Evolutionary conservation across 2,888 invertebrate genomes (phyloP).

Genomic region (Blastobasis lacticolella): DNA sequence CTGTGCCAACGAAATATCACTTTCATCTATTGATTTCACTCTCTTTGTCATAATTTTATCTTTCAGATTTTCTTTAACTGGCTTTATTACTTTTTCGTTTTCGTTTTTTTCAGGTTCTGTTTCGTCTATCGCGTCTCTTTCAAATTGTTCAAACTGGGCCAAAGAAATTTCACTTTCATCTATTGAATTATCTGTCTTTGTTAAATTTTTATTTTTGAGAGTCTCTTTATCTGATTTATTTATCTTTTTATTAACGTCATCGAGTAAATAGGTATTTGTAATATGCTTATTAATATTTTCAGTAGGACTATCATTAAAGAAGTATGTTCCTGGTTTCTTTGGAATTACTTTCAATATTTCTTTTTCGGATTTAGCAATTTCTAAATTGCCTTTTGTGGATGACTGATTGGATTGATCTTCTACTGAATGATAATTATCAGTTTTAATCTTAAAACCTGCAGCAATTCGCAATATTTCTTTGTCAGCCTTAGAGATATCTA

Average conservation of each 20-base stretch:
- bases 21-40: conserved; percentile 22
- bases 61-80: conserved; percentile 31
- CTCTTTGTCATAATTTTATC: conserved; percentile 34
- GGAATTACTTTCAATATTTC: no score
- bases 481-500: no score
- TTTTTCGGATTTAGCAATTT: no score
- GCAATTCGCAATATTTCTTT: no score
- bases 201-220: conserved; percentile 27
- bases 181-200: conserved; percentile 28
- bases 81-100: conserved; percentile 25
- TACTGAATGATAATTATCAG: no score
- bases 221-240: conserved; percentile 35
- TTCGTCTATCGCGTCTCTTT: conserved; percentile 25
- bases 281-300: no score
- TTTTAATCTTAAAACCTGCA: no score
- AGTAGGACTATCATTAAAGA: no score
- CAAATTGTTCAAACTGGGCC: conserved; percentile 46
- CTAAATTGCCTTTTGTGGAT: no score
- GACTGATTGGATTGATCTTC: no score
- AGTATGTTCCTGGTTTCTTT: no score
- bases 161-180: conserved; percentile 38
- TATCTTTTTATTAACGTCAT: conserved; percentile 18
- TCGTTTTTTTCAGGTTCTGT: conserved; percentile 14
- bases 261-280: no score
- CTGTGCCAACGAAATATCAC: conserved; percentile 40